phyloP scores from a whole-genome alignment of 2,113 vertebrate genomes.

The Geothlypis trichas region DNA sequence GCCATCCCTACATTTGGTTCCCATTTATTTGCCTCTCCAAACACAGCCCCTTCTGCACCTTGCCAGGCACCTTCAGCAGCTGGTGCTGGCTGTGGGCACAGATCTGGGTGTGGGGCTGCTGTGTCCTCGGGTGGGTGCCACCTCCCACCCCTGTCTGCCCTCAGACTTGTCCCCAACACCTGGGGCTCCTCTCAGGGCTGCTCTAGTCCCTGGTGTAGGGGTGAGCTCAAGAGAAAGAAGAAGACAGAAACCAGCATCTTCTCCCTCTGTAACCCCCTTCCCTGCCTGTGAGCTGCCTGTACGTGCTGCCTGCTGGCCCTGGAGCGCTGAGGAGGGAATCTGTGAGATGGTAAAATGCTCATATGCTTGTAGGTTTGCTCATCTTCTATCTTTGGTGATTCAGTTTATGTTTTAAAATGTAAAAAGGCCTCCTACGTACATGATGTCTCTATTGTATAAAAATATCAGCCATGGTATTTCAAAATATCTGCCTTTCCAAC shows the following conservation, averaged over 20 bases:
- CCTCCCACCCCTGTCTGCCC: background rate
- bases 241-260: background rate
- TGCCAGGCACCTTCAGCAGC: background rate
- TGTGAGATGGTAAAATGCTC: background rate
- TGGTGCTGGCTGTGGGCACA: background rate
- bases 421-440: conserved; percentile 52
- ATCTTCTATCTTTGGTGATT: conserved; percentile 40
- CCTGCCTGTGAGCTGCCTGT: background rate
- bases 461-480: conserved; percentile 38
- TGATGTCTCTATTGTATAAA: conserved; percentile 63
- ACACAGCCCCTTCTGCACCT: background rate
- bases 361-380: conserved; percentile 31
- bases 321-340: background rate
- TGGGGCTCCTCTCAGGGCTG: rapidly evolving
- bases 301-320: background rate
- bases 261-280: background rate
- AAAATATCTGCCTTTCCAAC: conserved; percentile 9
- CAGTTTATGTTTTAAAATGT: conserved; percentile 51
- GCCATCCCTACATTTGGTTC: conserved; percentile 66
- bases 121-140: background rate
- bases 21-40: conserved; percentile 13
- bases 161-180: rapidly evolving
- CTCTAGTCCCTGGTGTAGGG: rapidly evolving
- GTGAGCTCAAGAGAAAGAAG: background rate
- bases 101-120: background rate